These are phyloP conservation scores for Spodoptera litura DNA, from an alignment of 1,140 invertebrate species.

Conservation along the genomic window DNA sequence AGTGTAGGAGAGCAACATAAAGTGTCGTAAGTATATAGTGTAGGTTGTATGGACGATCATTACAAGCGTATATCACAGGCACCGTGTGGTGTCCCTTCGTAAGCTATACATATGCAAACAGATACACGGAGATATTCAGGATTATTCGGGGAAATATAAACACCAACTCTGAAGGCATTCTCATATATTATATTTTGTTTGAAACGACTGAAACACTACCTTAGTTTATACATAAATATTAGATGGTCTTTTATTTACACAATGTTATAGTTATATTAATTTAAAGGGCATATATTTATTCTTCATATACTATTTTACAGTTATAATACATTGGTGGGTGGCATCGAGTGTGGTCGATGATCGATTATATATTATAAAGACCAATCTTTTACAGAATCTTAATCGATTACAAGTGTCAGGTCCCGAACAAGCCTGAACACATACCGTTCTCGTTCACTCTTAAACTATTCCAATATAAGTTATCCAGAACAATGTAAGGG, in stretches of 20 bases:
- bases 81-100: constrained; percentile 74
- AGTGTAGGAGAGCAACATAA: constrained; percentile 42
- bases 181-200: constrained; percentile 19
- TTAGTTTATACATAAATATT: constrained; percentile 29
- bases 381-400: neutral
- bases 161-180: constrained; percentile 25
- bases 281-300: constrained; percentile 22
- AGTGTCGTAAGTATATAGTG: constrained; percentile 59
- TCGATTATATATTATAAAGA: neutral
- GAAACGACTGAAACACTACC: constrained; percentile 12
- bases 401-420: constrained; percentile 7
- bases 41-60: constrained; percentile 82
- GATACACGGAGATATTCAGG: constrained; percentile 41
- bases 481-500: constrained; percentile 83
- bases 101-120: constrained; percentile 69
- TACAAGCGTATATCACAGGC: constrained; percentile 84
- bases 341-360: constrained; percentile 24
- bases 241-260: constrained; percentile 29
- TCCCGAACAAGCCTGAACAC: constrained; percentile 57
- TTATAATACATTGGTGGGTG: constrained; percentile 22
- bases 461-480: constrained; percentile 82
- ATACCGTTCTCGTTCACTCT: constrained; percentile 64
- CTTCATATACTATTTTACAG: constrained; percentile 15
- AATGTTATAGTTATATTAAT: constrained; percentile 11
- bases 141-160: constrained; percentile 38